phyloP scores from a whole-genome alignment of 2,888 invertebrate species.

The Tenthredo amoena region DNA sequence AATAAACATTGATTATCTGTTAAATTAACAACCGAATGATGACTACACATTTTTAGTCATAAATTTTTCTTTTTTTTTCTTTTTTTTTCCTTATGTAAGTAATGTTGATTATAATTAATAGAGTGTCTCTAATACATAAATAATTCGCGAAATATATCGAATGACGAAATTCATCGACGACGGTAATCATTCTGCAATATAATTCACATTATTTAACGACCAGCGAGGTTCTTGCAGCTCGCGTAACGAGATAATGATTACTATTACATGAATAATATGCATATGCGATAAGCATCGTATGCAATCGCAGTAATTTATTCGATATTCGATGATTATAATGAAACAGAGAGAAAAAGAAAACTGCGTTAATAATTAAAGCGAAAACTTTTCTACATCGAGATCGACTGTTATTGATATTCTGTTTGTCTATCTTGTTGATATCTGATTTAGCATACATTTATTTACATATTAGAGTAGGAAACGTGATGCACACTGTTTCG shows the following conservation, averaged over 20 bases:
- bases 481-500: background rate
- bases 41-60: too few species aligned
- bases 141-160: background rate
- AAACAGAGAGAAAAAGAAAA: background rate
- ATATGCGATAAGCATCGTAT: too few species aligned
- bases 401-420: background rate
- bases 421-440: background rate
- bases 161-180: conserved; percentile 4
- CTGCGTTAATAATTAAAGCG: too few species aligned
- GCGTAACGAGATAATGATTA: background rate
- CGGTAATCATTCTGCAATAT: background rate
- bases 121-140: background rate
- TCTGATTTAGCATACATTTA: background rate
- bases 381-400: background rate
- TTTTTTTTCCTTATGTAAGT: too few species aligned
- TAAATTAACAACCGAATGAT: too few species aligned
- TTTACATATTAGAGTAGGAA: background rate
- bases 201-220: background rate
- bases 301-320: background rate
- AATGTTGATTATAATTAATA: background rate
- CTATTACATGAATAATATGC: background rate
- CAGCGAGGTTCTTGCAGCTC: background rate
- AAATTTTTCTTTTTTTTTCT: too few species aligned
- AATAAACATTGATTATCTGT: too few species aligned
- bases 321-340: background rate